phyloP scores from a whole-genome alignment of 2,113 vertebrate species.

The Panthera leo region DNA sequence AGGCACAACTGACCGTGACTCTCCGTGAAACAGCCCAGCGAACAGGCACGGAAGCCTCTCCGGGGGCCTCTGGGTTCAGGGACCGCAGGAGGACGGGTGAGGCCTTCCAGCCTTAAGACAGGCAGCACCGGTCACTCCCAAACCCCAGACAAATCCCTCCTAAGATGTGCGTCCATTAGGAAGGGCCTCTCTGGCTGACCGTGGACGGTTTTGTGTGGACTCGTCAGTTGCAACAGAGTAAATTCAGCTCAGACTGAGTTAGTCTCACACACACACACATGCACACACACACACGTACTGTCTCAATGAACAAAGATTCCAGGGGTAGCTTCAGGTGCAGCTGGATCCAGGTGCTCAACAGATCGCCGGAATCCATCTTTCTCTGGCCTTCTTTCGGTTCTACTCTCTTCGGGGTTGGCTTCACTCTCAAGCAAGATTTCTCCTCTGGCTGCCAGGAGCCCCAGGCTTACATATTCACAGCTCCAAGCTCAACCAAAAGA shows the following conservation, averaged over 20 bases:
- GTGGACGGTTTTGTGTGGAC: too few relatives aligned
- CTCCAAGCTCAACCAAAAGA: neutral
- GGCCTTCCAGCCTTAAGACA: neutral
- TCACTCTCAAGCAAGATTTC: neutral
- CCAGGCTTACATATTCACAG: neutral
- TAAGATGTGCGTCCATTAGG: neutral
- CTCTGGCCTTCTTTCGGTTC: neutral
- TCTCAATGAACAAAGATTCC: neutral
- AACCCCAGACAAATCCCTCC: neutral
- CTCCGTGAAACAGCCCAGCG: neutral
- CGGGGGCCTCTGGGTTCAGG: fast-evolving
- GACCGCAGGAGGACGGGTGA: fast-evolving
- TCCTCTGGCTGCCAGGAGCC: neutral
- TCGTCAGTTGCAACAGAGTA: neutral
- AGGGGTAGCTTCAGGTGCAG: neutral
- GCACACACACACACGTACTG: neutral
- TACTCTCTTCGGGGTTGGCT: neutral
- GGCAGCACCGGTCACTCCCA: neutral
- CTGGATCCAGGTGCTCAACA: neutral
- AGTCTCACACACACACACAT: neutral
- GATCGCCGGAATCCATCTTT: neutral
- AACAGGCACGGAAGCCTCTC: neutral
- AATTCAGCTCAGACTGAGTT: neutral
- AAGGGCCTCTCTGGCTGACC: neutral
- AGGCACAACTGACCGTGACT: slow-evolving; percentile 40